These are phyloP conservation scores for Drosophila prostipennis DNA, from an alignment of 2,888 invertebrate genomes.

Conservation along the genomic window DNA sequence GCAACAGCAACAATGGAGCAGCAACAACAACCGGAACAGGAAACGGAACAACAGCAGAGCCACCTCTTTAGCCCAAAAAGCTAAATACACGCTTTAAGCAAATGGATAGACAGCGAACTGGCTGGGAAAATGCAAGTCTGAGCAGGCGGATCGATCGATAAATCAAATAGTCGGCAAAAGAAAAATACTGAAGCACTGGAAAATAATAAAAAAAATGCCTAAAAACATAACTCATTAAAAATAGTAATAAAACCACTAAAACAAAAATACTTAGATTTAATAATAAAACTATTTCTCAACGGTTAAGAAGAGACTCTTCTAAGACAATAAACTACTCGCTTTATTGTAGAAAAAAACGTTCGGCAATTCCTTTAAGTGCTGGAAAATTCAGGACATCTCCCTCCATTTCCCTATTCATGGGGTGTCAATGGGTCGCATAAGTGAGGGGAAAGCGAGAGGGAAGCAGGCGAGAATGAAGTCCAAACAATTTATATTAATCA, in stretches of 20 bases:
- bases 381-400: constrained; percentile 13
- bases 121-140: constrained; percentile 11
- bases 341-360: neutral
- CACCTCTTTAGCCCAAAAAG: constrained; percentile 40
- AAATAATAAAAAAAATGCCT: no score
- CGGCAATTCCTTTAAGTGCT: constrained; percentile 25
- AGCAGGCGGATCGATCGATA: constrained; percentile 25
- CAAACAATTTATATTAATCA: constrained; percentile 69
- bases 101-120: constrained; percentile 2
- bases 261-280: no score
- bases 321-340: neutral
- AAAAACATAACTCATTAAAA: no score
- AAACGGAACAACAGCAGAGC: constrained; percentile 20
- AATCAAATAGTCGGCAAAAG: constrained; percentile 9
- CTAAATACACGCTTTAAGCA: constrained; percentile 34
- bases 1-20: neutral
- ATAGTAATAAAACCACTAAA: no score
- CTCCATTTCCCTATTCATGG: neutral
- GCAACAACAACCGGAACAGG: constrained; percentile 26
- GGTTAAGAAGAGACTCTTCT: no score
- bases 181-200: neutral
- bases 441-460: neutral
- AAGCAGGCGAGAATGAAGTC: constrained; percentile 24
- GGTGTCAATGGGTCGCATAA: constrained; percentile 15
- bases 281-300: no score